Percentiles rank a stretch among this genome's conserved stretches.
These are phyloP conservation scores for Kuschelorhynchus macadamiae DNA, from an alignment of 2,888 invertebrate genomes.

Conservation along the genomic window DNA sequence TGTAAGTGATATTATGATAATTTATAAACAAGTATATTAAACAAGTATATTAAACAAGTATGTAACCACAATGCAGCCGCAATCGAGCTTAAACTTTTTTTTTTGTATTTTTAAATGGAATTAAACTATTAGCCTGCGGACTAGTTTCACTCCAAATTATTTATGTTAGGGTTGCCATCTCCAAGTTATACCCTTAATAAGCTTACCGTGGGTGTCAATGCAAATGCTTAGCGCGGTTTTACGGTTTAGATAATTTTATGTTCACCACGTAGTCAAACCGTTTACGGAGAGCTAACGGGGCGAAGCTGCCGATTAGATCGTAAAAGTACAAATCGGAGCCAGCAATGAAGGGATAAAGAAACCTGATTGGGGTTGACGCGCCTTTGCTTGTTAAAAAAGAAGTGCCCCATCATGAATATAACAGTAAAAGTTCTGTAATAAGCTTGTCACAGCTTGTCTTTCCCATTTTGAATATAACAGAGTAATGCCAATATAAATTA, in stretches of 20 bases:
- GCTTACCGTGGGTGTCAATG: slow-evolving; percentile 24
- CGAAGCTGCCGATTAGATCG: slow-evolving; percentile 38
- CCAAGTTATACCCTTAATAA: slow-evolving; percentile 11
- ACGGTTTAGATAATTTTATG: slow-evolving; percentile 40
- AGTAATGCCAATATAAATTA: no score
- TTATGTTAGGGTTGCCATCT: no score
- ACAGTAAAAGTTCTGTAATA: background rate
- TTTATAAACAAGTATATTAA: no score
- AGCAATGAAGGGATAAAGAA: slow-evolving; percentile 35
- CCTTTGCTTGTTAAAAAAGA: background rate
- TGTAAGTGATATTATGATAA: no score
- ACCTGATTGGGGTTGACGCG: slow-evolving; percentile 34
- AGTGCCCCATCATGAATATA: background rate
- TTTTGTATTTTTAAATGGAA: no score
- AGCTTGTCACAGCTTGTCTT: background rate
- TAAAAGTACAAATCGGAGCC: slow-evolving; percentile 41
- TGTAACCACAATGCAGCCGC: no score
- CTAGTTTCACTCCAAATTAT: no score
- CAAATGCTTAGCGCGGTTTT: slow-evolving; percentile 30
- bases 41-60: no score
- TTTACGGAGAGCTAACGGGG: slow-evolving; percentile 37
- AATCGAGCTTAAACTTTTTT: no score
- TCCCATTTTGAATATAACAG: no score
- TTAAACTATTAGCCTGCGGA: no score
- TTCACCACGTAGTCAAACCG: slow-evolving; percentile 22